These are phyloP conservation scores for Hydra vulgaris DNA, from an alignment of 30 jellyfish, hydroid and myxozoan species.

Conservation along the genomic window DNA sequence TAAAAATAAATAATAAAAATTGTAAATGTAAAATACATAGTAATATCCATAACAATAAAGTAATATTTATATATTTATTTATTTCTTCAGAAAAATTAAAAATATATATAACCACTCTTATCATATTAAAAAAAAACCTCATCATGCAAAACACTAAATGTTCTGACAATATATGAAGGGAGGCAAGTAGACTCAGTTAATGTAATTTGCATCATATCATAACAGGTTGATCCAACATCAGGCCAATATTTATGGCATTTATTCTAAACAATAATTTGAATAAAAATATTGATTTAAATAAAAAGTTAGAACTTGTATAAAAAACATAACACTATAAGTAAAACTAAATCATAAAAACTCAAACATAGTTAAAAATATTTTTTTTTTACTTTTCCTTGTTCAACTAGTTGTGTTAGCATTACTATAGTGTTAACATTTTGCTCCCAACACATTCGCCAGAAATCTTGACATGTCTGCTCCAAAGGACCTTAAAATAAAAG, in stretches of 20 bases:
- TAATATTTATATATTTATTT: too few species aligned
- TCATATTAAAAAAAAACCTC: slow-evolving; percentile 44
- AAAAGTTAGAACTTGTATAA: too few species aligned
- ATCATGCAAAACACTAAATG: slow-evolving; percentile 56
- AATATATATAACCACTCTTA: too few species aligned
- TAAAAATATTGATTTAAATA: not conserved
- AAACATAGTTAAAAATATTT: not conserved
- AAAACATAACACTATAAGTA: too few species aligned
- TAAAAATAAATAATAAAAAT: too few species aligned
- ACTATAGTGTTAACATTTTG: slow-evolving; percentile 49
- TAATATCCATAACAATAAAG: too few species aligned
- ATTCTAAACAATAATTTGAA: slow-evolving; percentile 19
- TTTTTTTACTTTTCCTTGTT: slow-evolving; percentile 51
- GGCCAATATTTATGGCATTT: slow-evolving; percentile 95
- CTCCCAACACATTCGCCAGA: slow-evolving; percentile 97
- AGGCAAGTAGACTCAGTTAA: slow-evolving; percentile 50
- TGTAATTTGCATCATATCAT: slow-evolving; percentile 70
- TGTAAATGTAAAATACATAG: too few species aligned
- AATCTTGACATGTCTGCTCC: slow-evolving; percentile 56
- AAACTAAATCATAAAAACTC: too few species aligned
- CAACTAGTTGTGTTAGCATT: slow-evolving; percentile 60
- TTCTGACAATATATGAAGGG: slow-evolving; percentile 49
- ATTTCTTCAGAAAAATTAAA: too few species aligned
- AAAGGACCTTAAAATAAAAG: slow-evolving; percentile 58
- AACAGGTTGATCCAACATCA: slow-evolving; percentile 49